A percentile compares a stretch with the other conserved stretches of the same genome.
Evolutionary conservation across 2,888 invertebrate genomes (phyloP).

Genomic region (Tipula vernalis): DNA sequence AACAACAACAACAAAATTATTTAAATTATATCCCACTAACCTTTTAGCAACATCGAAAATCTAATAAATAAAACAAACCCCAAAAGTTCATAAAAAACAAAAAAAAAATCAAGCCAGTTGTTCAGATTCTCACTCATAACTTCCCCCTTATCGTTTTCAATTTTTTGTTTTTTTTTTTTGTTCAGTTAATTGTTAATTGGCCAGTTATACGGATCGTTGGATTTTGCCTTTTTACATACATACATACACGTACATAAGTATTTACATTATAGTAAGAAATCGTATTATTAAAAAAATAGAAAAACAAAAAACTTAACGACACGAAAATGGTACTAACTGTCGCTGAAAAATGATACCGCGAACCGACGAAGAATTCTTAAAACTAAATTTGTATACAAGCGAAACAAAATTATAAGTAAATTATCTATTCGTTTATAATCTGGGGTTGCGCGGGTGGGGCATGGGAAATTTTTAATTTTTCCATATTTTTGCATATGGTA

Average conservation of each 20-base stretch:
- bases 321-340: slow-evolving; percentile 7
- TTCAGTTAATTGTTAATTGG: slow-evolving; percentile 8
- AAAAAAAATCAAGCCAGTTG: not conserved
- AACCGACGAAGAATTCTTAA: not conserved
- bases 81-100: not conserved
- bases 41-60: not conserved
- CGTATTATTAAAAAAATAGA: not conserved
- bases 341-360: not conserved
- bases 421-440: not conserved
- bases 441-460: not conserved
- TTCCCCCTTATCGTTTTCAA: not conserved
- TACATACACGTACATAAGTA: not conserved
- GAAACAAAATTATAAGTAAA: slow-evolving; percentile 4
- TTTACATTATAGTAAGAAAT: not conserved
- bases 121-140: slow-evolving; percentile 7
- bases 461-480: not conserved
- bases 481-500: not conserved
- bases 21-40: not conserved
- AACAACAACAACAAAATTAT: not conserved
- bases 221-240: not conserved
- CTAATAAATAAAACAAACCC: not conserved
- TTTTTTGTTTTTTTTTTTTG: not conserved
- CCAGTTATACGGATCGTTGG: not conserved
- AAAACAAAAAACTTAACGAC: not conserved
- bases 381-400: not conserved